Percentiles rank a stretch among this genome's conserved stretches.
phyloP scores from a whole-genome alignment of 2,113 vertebrate species.

The Heterocephalus glaber region DNA sequence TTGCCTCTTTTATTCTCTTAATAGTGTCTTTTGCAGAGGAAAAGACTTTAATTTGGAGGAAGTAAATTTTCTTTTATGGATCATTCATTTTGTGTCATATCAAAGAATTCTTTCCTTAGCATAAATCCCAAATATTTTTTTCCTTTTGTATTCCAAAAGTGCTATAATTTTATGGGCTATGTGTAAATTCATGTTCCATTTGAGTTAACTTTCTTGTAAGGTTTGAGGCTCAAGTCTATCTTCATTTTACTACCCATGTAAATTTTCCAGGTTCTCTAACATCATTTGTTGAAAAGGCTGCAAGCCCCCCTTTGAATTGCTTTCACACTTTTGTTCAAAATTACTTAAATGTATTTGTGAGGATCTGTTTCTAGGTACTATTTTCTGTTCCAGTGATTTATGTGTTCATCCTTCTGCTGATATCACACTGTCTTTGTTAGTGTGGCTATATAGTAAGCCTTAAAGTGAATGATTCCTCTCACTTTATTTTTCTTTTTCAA shows the following conservation, averaged over 20 bases:
- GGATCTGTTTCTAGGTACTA: neutral
- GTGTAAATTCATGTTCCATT: neutral
- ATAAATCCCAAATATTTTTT: neutral
- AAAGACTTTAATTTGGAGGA: slow-evolving; percentile 5
- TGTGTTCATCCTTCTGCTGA: neutral
- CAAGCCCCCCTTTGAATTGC: neutral
- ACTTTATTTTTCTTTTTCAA: slow-evolving; percentile 5
- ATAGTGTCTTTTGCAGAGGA: neutral
- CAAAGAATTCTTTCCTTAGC: slow-evolving; percentile 22
- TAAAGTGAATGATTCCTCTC: neutral
- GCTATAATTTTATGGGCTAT: neutral
- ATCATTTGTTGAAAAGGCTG: neutral
- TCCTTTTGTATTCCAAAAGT: neutral
- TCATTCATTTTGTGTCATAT: neutral
- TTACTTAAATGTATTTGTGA: neutral
- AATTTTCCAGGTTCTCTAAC: neutral
- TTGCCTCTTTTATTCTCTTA: neutral
- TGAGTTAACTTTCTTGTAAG: neutral
- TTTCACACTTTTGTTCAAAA: neutral
- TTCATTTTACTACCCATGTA: neutral
- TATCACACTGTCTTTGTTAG: neutral
- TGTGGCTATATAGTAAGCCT: neutral
- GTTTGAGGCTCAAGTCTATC: neutral
- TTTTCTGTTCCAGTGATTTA: neutral
- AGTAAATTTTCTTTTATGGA: neutral